Evolutionary conservation across 2,888 invertebrate species (phyloP).

Genomic region (Watsonalla cultraria): DNA sequence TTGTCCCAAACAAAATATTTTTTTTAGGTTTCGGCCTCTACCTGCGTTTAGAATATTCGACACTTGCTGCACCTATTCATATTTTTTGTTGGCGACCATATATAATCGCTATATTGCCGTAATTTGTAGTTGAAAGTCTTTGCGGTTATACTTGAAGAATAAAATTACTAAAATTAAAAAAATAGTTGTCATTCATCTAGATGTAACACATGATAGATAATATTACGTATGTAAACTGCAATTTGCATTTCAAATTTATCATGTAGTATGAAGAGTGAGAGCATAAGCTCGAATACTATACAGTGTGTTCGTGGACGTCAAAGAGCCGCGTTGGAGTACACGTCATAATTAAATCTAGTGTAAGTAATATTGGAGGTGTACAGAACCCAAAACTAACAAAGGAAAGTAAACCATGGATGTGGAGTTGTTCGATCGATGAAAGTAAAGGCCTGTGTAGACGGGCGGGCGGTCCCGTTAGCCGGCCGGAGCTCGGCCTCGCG

Average conservation of each 20-base stretch:
- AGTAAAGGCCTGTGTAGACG: conserved; percentile 75
- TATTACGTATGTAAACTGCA: too few species aligned
- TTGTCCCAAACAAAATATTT: conserved; percentile 33
- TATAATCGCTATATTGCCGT: conserved; percentile 48
- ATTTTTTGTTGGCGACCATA: conserved; percentile 42
- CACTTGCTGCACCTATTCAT: conserved; percentile 59
- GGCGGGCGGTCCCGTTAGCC: conserved; percentile 67
- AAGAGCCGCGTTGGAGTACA: background rate
- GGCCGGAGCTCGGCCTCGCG: conserved; percentile 65
- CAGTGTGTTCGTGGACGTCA: too few species aligned
- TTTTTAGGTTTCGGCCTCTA: conserved; percentile 46
- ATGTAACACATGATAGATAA: too few species aligned
- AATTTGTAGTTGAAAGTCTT: conserved; percentile 17
- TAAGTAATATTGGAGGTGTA: conserved; percentile 32
- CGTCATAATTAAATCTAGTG: conserved; percentile 13
- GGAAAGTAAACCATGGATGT: conserved; percentile 73
- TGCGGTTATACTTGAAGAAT: background rate
- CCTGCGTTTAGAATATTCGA: conserved; percentile 53
- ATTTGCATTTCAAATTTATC: too few species aligned
- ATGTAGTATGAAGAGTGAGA: too few species aligned
- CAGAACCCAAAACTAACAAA: conserved; percentile 67
- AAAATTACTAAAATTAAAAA: background rate
- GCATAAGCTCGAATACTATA: too few species aligned
- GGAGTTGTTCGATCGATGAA: conserved; percentile 73
- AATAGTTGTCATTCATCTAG: background rate